Base-by-base conservation (phyloP, 2,888 invertebrate species). In the Prosopocoilus inquinatus region DNA sequence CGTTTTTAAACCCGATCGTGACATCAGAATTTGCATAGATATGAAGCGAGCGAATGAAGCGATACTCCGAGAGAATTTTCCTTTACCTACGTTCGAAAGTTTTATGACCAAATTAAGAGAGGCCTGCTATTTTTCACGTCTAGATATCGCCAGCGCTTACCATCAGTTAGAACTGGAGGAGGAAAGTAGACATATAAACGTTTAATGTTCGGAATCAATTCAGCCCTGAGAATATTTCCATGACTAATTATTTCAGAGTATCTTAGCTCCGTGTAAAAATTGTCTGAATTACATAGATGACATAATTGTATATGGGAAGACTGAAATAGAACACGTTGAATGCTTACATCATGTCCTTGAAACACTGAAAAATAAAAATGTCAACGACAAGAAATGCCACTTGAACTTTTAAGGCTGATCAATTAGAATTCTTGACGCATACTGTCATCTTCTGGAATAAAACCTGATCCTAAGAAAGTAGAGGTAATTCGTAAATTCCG, bases 131-230 rank as follows among this genome's bases (percentile, higher is more conserved):
- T 67, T 67, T 51, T 67, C 62, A 3, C 48, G 63, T 3, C 44
- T 64, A 45, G 64, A 67, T 50, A 34, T 67, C 36, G 43, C 9
- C 2, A 63, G 57, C 44, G 66, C 70, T 8, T 70, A 66, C 47
- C 69, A 71, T 41, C 69, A 71, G 47, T 32, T 72, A 38, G 65
- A 64, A 51, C 47, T 50, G n/a, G 43, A 50, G 12, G 41, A 50
- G 7, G 20, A 28, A 28, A 11, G 43, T 9, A 12, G 32, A 48
- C 43, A 12, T 16, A 70, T 46, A 74, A 73, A 55, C 53, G 73
- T 9, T 48, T 74, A 2, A 65, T 73, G 66, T 75, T 75, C 55
- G 72, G 73, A 0, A 67, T 73, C 0, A 69, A 70, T 16, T 74
- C 69, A 4, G 67, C 69, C 5, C 67, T 67, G 7, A 65, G 65